Evolutionary conservation across 2,888 invertebrate genomes (phyloP), one percentile per base, ranked within the genome.

Genomic region (Cheilosia urbana): DNA sequence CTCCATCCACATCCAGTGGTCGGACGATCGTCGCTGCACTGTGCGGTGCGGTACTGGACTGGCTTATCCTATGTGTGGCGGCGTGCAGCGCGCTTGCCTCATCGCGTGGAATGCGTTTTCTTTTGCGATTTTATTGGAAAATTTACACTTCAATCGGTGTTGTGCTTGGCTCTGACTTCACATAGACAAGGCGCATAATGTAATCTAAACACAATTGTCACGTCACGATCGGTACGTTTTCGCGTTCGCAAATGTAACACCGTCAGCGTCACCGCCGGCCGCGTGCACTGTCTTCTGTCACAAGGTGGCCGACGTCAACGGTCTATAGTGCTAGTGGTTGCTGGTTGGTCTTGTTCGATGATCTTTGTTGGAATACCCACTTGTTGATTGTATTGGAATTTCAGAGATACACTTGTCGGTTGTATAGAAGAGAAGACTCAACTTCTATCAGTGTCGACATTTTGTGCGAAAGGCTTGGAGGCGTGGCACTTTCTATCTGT

Each of bases 121-220:
- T 65, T 37, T 47, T 47, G 30, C 27, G 45, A 76, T 85, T 81
- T 85, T 77, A 81, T 85, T 85, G 72, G 42, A 76, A 81, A 85
- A 85, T 81, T 76, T 77, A 72, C 72, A 81, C 71, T 62, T 66
- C 30, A 34, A 66, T 60, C 69, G 49, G 58, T n/a, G 42, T 55
- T 78, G 15, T 57, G 63, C 65, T 34, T 27, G 81, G 68, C 45
- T 60, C 81, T 85, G 81, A 72, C 71, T 85, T 49, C 68, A 72
- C 68, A 81, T 77, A 77, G 81, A 77, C 76, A 72, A 37, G 37
- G 37, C 63, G 71, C 68, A 81, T 81, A 81, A 77, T 85, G 81
- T 72, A 81, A 63, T 72, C 76, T 63, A 58, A 75, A 57, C 47
- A 76, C 84, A 77, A 85, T 81, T 85, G 85, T 77, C 85, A 72